These are phyloP conservation scores for Macaria notata DNA, from an alignment of 2,888 invertebrate species.

Conservation along the genomic window DNA sequence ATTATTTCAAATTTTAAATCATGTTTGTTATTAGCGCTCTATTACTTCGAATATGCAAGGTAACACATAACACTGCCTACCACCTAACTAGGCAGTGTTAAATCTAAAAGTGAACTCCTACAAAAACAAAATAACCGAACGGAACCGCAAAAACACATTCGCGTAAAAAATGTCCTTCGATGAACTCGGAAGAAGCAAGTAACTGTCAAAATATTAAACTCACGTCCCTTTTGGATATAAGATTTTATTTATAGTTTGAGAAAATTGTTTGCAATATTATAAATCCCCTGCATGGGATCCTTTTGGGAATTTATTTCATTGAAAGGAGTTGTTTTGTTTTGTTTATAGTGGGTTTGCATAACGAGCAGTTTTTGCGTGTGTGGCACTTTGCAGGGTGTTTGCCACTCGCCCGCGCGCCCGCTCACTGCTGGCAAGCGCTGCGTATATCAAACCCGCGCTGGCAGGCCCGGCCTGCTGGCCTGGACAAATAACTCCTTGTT, in stretches of 20 bases:
- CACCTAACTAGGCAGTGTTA: too few relatives aligned
- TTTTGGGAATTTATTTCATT: constrained; percentile 18
- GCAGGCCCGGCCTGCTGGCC: background rate
- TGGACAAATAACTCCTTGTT: background rate
- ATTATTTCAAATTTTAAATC: too few relatives aligned
- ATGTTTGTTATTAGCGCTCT: too few relatives aligned
- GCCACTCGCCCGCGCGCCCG: background rate
- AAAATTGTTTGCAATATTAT: constrained; percentile 24
- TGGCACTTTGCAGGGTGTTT: constrained; percentile 1
- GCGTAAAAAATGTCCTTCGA: constrained; percentile 25
- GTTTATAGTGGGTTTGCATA: constrained; percentile 15
- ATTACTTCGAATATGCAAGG: too few relatives aligned
- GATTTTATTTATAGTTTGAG: constrained; percentile 22
- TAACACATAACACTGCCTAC: too few relatives aligned
- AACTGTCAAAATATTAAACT: constrained; percentile 25
- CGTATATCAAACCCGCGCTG: background rate
- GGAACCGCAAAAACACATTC: constrained; percentile 14
- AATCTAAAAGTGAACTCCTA: background rate
- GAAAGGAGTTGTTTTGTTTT: constrained; percentile 14
- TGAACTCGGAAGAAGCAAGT: constrained; percentile 19
- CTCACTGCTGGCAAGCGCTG: too few relatives aligned
- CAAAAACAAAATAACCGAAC: background rate
- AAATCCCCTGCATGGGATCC: constrained; percentile 16
- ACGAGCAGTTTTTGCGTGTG: constrained; percentile 5
- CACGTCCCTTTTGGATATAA: constrained; percentile 23